A percentile compares a stretch with the other conserved stretches of the same genome.
These are phyloP conservation scores for Graptemys geographica DNA, from an alignment of 2,797 vertebrate genomes.

Conservation along the genomic window DNA sequence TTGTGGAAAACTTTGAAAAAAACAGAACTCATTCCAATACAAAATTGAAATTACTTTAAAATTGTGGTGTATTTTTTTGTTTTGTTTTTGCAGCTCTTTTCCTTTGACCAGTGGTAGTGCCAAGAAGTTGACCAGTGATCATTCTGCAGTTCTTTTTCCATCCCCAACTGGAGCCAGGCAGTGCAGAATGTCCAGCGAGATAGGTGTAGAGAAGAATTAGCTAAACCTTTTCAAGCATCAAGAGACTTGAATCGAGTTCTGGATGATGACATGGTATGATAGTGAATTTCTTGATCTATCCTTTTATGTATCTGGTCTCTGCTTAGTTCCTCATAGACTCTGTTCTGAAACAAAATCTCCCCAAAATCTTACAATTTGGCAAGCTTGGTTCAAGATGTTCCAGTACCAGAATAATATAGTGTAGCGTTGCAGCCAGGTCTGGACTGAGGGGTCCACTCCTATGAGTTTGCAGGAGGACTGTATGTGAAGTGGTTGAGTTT, in stretches of 20 bases:
- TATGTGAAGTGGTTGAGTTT: neutral
- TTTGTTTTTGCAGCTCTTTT: neutral
- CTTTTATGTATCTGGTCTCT: neutral
- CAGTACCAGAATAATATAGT: neutral
- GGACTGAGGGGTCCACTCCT: neutral
- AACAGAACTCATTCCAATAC: neutral
- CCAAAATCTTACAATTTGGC: neutral
- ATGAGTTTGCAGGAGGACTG: neutral
- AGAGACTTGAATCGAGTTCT: constrained; percentile 8
- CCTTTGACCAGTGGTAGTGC: neutral
- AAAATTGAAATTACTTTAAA: neutral
- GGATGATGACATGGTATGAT: neutral
- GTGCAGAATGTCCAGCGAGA: neutral
- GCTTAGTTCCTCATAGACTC: fast-evolving
- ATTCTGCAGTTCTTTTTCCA: neutral
- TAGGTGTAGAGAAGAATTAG: neutral
- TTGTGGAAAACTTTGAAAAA: neutral
- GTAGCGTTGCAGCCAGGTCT: neutral
- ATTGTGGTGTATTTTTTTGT: neutral
- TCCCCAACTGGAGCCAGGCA: neutral
- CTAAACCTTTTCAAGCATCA: neutral
- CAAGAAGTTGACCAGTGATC: neutral
- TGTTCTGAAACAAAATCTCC: neutral
- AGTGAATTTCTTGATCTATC: neutral
- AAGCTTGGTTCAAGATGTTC: neutral